Evolutionary conservation across 2,113 vertebrate species (phyloP).

Genomic region (Nesogale talazaci): DNA sequence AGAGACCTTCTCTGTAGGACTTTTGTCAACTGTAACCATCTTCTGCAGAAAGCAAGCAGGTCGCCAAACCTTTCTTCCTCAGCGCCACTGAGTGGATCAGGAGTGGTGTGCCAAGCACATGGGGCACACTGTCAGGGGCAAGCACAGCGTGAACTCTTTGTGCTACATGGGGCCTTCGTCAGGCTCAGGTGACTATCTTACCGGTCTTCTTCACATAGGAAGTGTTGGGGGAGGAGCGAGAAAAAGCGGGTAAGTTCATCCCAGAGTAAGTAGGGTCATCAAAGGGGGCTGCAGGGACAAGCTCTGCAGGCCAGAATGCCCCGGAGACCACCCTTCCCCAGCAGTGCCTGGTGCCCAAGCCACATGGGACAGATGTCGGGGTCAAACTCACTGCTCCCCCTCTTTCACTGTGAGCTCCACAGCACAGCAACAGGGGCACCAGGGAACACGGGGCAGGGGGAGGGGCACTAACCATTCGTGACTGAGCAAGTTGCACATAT

Average conservation of each 20-base stretch:
- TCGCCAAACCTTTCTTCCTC: neutral
- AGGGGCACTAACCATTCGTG: neutral
- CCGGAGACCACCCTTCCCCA: neutral
- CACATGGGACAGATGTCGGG: no score
- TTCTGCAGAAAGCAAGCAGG: neutral
- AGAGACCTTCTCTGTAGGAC: neutral
- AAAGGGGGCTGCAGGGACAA: neutral
- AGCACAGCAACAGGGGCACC: neutral
- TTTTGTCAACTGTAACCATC: neutral
- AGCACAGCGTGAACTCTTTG: neutral
- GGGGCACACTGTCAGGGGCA: neutral
- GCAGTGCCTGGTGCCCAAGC: neutral
- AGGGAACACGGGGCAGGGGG: neutral
- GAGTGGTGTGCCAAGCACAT: neutral
- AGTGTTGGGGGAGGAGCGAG: neutral
- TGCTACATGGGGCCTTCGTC: neutral
- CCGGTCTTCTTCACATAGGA: neutral
- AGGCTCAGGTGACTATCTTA: neutral
- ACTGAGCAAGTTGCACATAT: neutral
- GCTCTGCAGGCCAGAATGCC: neutral
- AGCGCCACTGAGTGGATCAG: neutral
- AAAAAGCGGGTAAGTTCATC: no score
- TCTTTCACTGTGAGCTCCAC: no score
- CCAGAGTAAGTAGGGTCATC: no score
- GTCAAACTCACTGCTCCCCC: no score